Base-by-base conservation (phyloP, 30 jellyfish, hydroid and myxozoan species). In the Morbakka virulenta region DNA sequence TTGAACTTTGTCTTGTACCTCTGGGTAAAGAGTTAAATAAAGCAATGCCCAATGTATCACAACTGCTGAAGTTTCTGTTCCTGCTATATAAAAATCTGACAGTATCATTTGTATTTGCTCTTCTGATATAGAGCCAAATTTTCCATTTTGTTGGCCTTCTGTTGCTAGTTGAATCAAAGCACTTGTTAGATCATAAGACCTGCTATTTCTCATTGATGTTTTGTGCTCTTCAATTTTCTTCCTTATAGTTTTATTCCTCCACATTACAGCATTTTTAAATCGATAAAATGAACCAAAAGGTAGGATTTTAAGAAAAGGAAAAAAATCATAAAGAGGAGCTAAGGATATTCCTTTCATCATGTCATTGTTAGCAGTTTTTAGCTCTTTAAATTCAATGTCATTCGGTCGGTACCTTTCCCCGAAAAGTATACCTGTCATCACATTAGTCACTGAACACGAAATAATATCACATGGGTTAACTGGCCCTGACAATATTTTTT, bases 61-160 rank as follows among this genome's bases (percentile, higher is more conserved):
- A 25, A 72, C 64, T 12, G 80, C 3, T 28, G 80, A 61, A 22
- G 88, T 77, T n/a, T 77, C 88, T 32, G 79, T 52, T 20, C 88
- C 95, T 2, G 95, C 69, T 14, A 74, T 65, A 24, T 69, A 69
- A 12, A 84, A 76, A 28, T 84, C 95, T 9, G 75, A 67, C 85
- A 84, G 52, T 22, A 74, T 35, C 25, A 77, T 86, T 11, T 69
- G 82, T 33, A 74, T 62, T 67, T 50, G 50, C 11, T 73, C 95
- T 28, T 81, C 17, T 9, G 57, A 6, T n/a, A n/a, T n/a, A n/a
- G n/a, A n/a, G n/a, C n/a, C n/a, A n/a, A n/a, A n/a, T n/a, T n/a
- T n/a, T n/a, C n/a, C n/a, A n/a, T n/a, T n/a, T n/a, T n/a, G n/a
- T n/a, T 17, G 57, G 57, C 13, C 13, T 41, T 41, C 57, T 41